Base-by-base conservation (phyloP, 2,113 vertebrate genomes). In the Callithrix jacchus region DNA sequence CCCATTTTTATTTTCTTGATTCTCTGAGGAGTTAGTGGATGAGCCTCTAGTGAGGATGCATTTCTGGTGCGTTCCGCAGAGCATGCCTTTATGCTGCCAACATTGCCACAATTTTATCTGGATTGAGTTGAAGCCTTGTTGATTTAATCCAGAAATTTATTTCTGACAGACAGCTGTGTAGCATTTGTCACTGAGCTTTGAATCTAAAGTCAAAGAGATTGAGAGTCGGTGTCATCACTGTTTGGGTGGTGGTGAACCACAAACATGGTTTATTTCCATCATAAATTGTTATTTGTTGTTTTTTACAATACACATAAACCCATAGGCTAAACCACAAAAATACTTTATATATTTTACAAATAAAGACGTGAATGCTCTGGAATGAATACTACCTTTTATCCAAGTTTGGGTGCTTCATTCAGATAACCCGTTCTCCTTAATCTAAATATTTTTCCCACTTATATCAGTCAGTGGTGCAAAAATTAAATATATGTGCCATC, bases 141-240 rank as follows among this genome's bases (percentile, higher is more conserved):
- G 96, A 97, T 97, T 97, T 98, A 97, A 95, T 92, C 76, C 64
- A 73, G 83, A 91, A 96, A 97, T 97, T 94, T 97, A 97, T 97
- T 97, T 96, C 88, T 95, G 93, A 96, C 80, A 96, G 86, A 94
- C 88, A 94, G 52, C 89, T 93, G 89, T 91, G 61, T 89, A 95
- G 82, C 68, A 94, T 96, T 97, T 94, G 73, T 97, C 93, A 97
- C 91, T 97, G 79, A 85, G 86, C 94, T 97, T 96, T 84, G 89
- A 97, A 94, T 96, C 61, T 74, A 74, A 89, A 94, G 93, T 94
- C 94, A 97, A 37, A 90, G 96, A 98, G 95, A 97, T 93, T 97
- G 92, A 97, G 49, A 82, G 81, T 96, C 74, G 6, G 80, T 97
- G 87, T 91, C 94, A 95, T 91, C 54, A 68, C 74, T 74, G 68